phyloP scores from a whole-genome alignment of 2,888 invertebrate species.

The Zele albiditarsus region DNA sequence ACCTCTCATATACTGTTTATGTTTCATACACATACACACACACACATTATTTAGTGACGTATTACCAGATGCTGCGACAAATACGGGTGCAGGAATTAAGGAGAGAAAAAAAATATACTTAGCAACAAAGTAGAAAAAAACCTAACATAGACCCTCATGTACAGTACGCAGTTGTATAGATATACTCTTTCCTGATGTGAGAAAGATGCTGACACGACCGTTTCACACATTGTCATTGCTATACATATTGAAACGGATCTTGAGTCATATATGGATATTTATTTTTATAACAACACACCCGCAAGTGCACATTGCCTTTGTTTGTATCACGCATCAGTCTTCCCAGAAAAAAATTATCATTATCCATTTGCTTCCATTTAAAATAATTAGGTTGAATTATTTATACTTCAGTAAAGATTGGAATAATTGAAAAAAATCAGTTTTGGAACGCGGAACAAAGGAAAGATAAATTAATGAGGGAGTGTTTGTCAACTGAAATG shows the following conservation, averaged over 20 bases:
- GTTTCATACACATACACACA: background rate
- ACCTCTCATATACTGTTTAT: background rate
- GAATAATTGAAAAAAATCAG: background rate
- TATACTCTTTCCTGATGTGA: background rate
- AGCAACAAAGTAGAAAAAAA: background rate
- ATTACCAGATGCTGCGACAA: constrained; percentile 25
- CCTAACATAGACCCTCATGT: background rate
- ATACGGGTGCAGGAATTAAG: constrained; percentile 11
- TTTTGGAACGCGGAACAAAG: background rate
- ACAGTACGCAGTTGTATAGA: background rate
- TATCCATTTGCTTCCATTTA: background rate
- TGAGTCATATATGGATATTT: background rate
- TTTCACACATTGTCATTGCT: constrained; percentile 54
- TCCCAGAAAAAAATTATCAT: background rate
- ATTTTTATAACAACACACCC: background rate
- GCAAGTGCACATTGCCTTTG: background rate
- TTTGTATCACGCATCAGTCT: background rate
- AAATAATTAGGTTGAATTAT: constrained; percentile 3
- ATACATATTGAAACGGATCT: constrained; percentile 33
- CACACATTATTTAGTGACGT: background rate
- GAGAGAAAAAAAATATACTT: constrained; percentile 6
- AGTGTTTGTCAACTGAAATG: no score
- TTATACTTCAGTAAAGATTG: background rate
- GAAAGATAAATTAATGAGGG: background rate
- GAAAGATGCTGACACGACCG: background rate